A percentile compares a stretch with the other conserved stretches of the same genome.
phyloP scores from a whole-genome alignment of 92 coral and sea anemone species.

The Umimayanthus kanabou region DNA sequence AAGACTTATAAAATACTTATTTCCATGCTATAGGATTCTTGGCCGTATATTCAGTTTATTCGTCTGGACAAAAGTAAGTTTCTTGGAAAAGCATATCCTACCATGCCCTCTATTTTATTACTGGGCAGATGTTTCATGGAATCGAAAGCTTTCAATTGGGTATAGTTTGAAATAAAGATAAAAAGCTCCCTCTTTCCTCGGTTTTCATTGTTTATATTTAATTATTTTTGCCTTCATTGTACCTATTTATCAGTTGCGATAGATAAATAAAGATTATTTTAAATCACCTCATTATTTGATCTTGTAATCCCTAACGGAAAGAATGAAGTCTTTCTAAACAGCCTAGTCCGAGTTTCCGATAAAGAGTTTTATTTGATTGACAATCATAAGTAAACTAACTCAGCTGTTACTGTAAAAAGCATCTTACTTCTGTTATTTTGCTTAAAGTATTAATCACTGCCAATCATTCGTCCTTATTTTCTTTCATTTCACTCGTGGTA shows the following conservation, averaged over 20 bases:
- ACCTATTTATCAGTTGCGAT: background rate
- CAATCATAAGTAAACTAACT: background rate
- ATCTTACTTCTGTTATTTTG: background rate
- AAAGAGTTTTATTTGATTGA: background rate
- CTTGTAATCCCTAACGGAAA: background rate
- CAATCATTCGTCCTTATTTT: background rate
- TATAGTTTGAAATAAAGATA: too few species aligned
- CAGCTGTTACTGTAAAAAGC: background rate
- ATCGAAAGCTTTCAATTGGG: too few species aligned
- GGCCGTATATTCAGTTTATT: too few species aligned
- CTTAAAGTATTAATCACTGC: background rate
- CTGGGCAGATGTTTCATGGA: too few species aligned
- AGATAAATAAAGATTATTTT: too few species aligned
- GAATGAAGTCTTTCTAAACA: background rate
- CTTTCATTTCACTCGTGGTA: background rate
- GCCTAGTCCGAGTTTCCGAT: background rate
- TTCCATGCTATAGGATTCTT: too few species aligned
- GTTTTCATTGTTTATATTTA: background rate
- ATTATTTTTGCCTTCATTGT: background rate
- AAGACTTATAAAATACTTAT: too few species aligned
- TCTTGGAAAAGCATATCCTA: too few species aligned
- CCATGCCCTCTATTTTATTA: too few species aligned
- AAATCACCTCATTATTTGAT: background rate
- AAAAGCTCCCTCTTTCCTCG: background rate
- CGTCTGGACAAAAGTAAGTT: too few species aligned